Evolutionary conservation across 1,140 invertebrate species (phyloP), one percentile per base, ranked within the genome.

Genomic region (Varroa destructor): DNA sequence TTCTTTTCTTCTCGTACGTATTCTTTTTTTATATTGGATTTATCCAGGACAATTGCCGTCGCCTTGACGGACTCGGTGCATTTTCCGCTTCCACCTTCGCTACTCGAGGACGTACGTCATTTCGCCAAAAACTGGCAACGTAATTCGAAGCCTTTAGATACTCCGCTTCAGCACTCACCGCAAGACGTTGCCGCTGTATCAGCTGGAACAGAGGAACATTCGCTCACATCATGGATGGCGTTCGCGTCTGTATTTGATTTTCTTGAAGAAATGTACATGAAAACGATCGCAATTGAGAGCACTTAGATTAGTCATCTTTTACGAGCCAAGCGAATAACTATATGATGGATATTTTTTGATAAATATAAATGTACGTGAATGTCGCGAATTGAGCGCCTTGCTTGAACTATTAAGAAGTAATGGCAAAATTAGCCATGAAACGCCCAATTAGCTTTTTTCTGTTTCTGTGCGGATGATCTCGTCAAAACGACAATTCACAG

Each of bases 41-140:
- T 77, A 79, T 36, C 78, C 43, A 74, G 78, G 55, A 80, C 81
- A 5, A 80, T 79, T 77, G 79, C 80, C 37, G 75, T 82, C 12
- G 81, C 79, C 25, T 77, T 82, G 36, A 81, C 81, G 43, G 81
- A 82, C 74, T 81, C 81, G 10, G 78, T 80, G 6, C 80, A 81
- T 71, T 73, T 71, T 80, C 12, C 36, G 71, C 46, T 61, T 73
- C 36, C 76, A 77, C 58, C 54, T 12, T 10, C n/a, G 71, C 42
- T 56, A 71, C n/a, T 70, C 43, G 12, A 36, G 40, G 46, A 1
- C 51, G 25, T 61, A 71, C 14, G 40, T 71, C 54, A 74, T 71
- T 58, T 73, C 67, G 70, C 61, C 51, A 43, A 71, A 67, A 80
- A 80, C 64, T 79, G 77, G 77, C 76, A 77, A 6, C 75, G 75